Conservation (phyloP, 2,113 vertebrate species). For the Rattus rattus region DNA sequence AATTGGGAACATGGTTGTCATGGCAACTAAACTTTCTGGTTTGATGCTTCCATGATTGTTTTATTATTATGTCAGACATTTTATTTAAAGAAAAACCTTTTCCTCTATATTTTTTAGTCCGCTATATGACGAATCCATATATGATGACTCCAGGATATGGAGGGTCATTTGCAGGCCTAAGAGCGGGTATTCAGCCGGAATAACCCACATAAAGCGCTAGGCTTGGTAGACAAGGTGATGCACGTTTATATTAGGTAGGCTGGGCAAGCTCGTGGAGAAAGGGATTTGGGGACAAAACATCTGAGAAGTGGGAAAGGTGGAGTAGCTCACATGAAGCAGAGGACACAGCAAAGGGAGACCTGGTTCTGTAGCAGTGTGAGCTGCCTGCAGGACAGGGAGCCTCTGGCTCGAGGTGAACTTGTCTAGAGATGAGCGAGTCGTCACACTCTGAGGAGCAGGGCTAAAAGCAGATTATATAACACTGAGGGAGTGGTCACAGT, state of each 20-base stretch:
- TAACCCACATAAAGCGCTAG: not conserved
- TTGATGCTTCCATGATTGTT: not conserved
- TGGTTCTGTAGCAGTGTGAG: not conserved
- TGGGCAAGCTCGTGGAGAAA: not conserved
- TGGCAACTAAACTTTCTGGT: not conserved
- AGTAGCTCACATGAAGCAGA: not conserved
- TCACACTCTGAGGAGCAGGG: not conserved
- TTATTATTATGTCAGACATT: constrained; percentile 1
- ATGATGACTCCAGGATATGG: not conserved
- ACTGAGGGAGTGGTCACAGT: not conserved
- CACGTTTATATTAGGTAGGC: not conserved
- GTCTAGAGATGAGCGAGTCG: not conserved
- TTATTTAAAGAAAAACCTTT: not conserved
- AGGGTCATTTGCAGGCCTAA: not conserved
- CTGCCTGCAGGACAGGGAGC: not conserved
- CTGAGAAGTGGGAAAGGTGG: not conserved
- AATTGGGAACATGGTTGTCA: not conserved
- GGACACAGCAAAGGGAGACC: not conserved
- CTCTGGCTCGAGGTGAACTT: no score
- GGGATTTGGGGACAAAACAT: not conserved
- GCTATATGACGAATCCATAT: not conserved
- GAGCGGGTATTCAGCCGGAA: not conserved
- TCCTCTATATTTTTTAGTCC: not conserved
- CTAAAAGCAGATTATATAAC: not conserved
- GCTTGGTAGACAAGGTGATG: not conserved